A percentile compares a stretch with the other conserved stretches of the same genome.
Evolutionary conservation across 2,888 invertebrate species (phyloP).

Genomic region (Electrophaes corylata): DNA sequence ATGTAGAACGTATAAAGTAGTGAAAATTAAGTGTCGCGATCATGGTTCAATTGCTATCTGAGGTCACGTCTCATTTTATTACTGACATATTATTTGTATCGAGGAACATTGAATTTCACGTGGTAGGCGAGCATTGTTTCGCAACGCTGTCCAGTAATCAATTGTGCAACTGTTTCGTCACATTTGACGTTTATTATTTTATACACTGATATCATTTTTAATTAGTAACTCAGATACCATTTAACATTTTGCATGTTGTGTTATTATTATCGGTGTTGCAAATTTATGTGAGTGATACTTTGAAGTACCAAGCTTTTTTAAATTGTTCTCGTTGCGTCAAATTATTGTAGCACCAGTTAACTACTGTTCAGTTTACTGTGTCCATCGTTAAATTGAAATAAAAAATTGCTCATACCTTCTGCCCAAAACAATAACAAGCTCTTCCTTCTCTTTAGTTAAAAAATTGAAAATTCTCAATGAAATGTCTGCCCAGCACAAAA

Average conservation of each 20-base stretch:
- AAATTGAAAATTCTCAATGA: too few species aligned
- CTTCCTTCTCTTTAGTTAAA: too few species aligned
- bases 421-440: too few species aligned
- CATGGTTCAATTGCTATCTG: conserved; percentile 72
- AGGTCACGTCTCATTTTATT: conserved; percentile 79
- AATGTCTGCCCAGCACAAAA: too few species aligned
- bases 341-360: too few species aligned
- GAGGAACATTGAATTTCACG: conserved; percentile 75
- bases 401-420: too few species aligned
- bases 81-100: conserved; percentile 79
- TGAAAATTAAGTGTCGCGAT: conserved; percentile 79
- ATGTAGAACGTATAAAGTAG: conserved; percentile 77
- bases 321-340: too few species aligned
- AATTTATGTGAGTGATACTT: too few species aligned
- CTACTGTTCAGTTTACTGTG: too few species aligned
- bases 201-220: conserved; percentile 12
- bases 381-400: too few species aligned
- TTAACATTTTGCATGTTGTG: not conserved
- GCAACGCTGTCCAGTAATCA: conserved; percentile 47
- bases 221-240: conserved; percentile 5
- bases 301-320: too few species aligned
- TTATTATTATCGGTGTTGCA: not conserved
- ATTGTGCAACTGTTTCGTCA: conserved; percentile 35
- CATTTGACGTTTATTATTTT: conserved; percentile 21
- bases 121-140: conserved; percentile 66